Percentiles rank a stretch among this genome's conserved stretches.
Evolutionary conservation across 2,113 vertebrate species (phyloP).

Genomic region (Cyprinodon brontotheroides): DNA sequence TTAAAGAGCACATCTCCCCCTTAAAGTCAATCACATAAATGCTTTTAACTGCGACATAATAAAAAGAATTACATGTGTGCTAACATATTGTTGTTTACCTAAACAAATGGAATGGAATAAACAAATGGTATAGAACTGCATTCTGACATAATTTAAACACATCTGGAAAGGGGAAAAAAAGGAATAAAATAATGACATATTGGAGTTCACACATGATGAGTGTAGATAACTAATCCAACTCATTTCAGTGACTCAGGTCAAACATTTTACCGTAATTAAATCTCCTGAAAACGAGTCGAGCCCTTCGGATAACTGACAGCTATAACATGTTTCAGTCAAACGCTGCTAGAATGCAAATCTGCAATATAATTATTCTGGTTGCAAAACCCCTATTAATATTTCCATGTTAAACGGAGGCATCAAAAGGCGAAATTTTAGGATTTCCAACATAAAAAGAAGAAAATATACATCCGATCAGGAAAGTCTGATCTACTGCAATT

Average conservation of each 20-base stretch:
- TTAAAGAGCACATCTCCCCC: conserved; percentile 37
- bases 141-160: conserved; percentile 44
- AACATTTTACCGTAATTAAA: conserved; percentile 48
- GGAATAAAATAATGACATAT: conserved; percentile 42
- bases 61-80: background rate
- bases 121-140: conserved; percentile 4
- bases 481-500: too few relatives aligned
- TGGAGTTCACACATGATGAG: conserved; percentile 57
- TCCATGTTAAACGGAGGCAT: background rate
- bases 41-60: conserved; percentile 16
- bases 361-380: conserved; percentile 2
- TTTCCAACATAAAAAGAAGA: too few relatives aligned
- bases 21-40: background rate
- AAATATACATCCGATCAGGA: too few relatives aligned
- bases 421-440: background rate
- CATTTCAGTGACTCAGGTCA: conserved; percentile 37
- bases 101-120: background rate
- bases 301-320: conserved; percentile 24
- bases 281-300: conserved; percentile 16
- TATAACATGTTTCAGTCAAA: conserved; percentile 38
- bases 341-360: conserved; percentile 26
- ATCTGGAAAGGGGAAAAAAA: conserved; percentile 30
- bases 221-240: conserved; percentile 39
- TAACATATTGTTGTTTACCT: background rate
- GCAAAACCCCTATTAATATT: conserved; percentile 11